A percentile compares a stretch with the other conserved stretches of the same genome.
Conservation (phyloP, 53 echinoderm and acorn worm genomes). For the Apostichopus leukothele region DNA sequence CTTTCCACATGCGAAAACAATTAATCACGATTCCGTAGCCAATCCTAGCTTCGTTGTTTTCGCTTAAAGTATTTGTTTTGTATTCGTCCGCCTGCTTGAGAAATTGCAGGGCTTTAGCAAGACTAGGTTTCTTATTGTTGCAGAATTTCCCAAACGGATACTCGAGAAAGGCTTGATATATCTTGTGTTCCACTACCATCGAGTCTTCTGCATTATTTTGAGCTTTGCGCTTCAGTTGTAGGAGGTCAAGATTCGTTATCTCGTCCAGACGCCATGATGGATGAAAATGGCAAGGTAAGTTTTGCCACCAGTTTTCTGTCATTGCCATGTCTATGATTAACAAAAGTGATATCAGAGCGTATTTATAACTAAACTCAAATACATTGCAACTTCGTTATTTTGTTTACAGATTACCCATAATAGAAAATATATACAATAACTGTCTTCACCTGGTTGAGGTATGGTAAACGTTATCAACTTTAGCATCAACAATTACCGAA, state of each 20-base stretch:
- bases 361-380: no score
- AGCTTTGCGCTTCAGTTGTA: neutral
- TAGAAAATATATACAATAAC: no score
- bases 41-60: neutral
- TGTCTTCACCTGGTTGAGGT: no score
- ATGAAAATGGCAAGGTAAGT: neutral
- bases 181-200: neutral
- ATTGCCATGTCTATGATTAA: no score
- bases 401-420: no score
- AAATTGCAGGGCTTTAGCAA: neutral
- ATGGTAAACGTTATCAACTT: no score
- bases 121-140: neutral
- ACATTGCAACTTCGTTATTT: no score
- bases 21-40: conserved; percentile 4
- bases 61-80: neutral
- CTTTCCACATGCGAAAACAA: neutral
- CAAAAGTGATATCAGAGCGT: no score
- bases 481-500: no score
- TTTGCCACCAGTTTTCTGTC: neutral
- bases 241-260: conserved; percentile 6
- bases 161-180: conserved; percentile 23
- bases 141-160: neutral
- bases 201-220: neutral
- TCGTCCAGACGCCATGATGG: neutral
- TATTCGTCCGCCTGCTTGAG: neutral